A percentile compares a stretch with the other conserved stretches of the same genome.
These are phyloP conservation scores for Momotus momota DNA, from an alignment of 2,797 vertebrate genomes.

Conservation along the genomic window DNA sequence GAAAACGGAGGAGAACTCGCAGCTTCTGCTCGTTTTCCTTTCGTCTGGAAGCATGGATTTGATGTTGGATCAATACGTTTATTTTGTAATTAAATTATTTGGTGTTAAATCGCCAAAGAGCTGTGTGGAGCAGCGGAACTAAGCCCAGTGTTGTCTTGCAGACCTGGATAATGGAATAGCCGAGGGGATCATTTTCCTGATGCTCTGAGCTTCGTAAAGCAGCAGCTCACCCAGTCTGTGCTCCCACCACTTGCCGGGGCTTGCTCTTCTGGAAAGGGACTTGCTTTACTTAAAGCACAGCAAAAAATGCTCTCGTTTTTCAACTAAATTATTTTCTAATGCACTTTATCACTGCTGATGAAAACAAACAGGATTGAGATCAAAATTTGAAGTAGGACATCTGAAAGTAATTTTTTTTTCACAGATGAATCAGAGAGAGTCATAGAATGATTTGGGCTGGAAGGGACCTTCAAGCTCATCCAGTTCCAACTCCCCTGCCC, in stretches of 20 bases:
- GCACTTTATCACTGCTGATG: not conserved
- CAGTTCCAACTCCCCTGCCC: too few species aligned
- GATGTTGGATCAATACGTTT: too few species aligned
- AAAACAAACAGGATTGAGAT: not conserved
- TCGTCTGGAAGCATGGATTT: not conserved
- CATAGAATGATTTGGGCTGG: too few species aligned
- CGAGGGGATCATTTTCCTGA: rapidly evolving
- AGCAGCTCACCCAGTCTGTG: rapidly evolving
- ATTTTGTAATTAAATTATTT: too few species aligned
- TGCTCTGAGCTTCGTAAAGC: rapidly evolving
- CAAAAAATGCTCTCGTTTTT: rapidly evolving
- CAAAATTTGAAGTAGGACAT: not conserved
- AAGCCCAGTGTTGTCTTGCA: rapidly evolving
- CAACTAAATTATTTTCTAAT: not conserved
- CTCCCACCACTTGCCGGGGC: rapidly evolving
- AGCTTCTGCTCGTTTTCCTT: rapidly evolving
- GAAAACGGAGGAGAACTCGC: not conserved
- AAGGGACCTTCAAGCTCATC: too few species aligned
- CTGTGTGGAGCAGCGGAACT: rapidly evolving
- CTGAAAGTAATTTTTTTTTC: not conserved
- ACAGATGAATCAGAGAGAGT: too few species aligned
- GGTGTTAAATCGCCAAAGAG: not conserved
- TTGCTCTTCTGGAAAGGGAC: too few species aligned
- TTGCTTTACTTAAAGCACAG: too few species aligned
- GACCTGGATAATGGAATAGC: rapidly evolving